phyloP scores from a whole-genome alignment of 2,888 invertebrate species.

The Himalopsyche japonica region DNA sequence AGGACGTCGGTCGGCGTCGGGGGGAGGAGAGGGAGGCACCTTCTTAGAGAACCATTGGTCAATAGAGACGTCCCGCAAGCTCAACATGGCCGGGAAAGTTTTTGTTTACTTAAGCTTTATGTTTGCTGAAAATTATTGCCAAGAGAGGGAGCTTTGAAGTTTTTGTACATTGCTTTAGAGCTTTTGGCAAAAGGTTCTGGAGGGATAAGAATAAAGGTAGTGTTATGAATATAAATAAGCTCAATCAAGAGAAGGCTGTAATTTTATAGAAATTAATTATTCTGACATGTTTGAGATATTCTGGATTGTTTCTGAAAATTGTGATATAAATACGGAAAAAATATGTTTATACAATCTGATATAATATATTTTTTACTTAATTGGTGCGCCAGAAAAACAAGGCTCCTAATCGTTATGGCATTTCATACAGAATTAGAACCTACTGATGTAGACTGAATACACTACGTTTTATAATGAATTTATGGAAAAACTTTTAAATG shows the following conservation, averaged over 20 bases:
- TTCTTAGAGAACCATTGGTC: constrained; percentile 35
- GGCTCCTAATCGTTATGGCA: too few species aligned
- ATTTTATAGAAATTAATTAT: too few species aligned
- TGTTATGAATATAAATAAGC: not conserved
- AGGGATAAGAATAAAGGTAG: not conserved
- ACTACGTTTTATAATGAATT: too few species aligned
- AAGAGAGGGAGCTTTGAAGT: not conserved
- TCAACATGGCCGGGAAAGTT: constrained; percentile 25
- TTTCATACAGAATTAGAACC: too few species aligned
- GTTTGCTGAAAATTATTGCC: not conserved
- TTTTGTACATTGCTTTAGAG: not conserved
- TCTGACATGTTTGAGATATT: too few species aligned
- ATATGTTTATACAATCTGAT: too few species aligned
- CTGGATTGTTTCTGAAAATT: too few species aligned
- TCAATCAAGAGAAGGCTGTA: not conserved
- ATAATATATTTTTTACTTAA: too few species aligned
- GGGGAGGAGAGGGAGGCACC: constrained; percentile 1
- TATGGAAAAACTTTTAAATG: too few species aligned
- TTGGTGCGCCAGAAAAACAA: too few species aligned
- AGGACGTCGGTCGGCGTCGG: not conserved
- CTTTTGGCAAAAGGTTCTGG: not conserved
- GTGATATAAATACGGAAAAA: too few species aligned
- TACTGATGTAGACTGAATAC: too few species aligned
- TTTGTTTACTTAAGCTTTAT: constrained; percentile 1
- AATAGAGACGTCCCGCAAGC: constrained; percentile 19